Evolutionary conservation across 2,113 vertebrate species (phyloP), one percentile per base, ranked within the genome.

Genomic region (Falco punctatus): DNA sequence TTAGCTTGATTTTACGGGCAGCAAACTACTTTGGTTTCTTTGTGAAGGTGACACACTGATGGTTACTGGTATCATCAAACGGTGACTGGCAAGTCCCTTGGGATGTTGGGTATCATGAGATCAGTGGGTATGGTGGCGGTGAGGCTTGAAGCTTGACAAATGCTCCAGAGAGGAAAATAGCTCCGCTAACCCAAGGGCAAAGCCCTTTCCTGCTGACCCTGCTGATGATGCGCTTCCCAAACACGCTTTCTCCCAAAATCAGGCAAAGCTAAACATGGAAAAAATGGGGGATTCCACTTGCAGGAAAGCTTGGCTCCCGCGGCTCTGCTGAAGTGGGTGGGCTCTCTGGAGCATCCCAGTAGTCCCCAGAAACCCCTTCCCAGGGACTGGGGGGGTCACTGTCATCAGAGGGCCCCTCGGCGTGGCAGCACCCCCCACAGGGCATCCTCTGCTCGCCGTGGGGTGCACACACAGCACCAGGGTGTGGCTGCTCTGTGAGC

Each of bases 381-480:
- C 0, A 8, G 33, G 57, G n/a, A 27, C 66, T 26, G 46, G 19
- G 9, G 18, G 28, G 35, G 17, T 1, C 1, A 2, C 52, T 81
- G 54, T 44, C 15, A 4, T 38, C 0, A 2, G 46, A 32, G 30
- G 3, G n/a, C 23, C 3, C 1, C 33, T 30, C 30, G 15, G 72
- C 69, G 13, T 1, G 6, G 38, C 59, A 32, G 20, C 10, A 20
- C 66, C 65, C 67, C 72, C 88, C 86, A 20, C 21, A 70, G 57
- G 48, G 28, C 2, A 4, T 35, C 27, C 64, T 57, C 33, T 0
- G 0, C 40, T 1, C 0, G 13, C 87, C 33, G 16, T 13, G 61
- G 13, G 52, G 38, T 19, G 15, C 26, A 0, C 5, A 15, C 49
- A 4, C 16, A 2, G 9, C 10, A 1, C n/a, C 19, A 51, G 64